Evolutionary conservation across 1,140 invertebrate genomes (phyloP).

Genomic region (Choristoneura fumiferana): DNA sequence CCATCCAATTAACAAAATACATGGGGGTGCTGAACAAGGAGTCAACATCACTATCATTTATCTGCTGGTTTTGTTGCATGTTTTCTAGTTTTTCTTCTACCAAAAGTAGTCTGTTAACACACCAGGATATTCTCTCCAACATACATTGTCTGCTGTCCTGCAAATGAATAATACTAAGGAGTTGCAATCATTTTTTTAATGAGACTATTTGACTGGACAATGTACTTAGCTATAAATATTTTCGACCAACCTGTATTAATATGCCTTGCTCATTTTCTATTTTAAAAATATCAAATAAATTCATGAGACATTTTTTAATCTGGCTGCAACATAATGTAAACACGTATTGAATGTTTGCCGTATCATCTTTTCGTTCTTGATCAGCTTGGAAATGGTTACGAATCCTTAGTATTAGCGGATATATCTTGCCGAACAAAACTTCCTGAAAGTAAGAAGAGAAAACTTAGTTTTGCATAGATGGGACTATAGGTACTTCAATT

Average conservation of each 20-base stretch:
- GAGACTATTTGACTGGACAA: too few relatives aligned
- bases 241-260: slow-evolving; percentile 40
- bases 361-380: slow-evolving; percentile 28
- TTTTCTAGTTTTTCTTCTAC: slow-evolving; percentile 41
- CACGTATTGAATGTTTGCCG: slow-evolving; percentile 43
- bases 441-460: slow-evolving; percentile 34
- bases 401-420: slow-evolving; percentile 46
- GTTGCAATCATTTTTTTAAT: neutral
- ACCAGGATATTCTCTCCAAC: slow-evolving; percentile 59
- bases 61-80: slow-evolving; percentile 12
- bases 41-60: slow-evolving; percentile 37
- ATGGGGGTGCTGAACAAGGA: slow-evolving; percentile 47
- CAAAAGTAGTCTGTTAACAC: slow-evolving; percentile 48
- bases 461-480: slow-evolving; percentile 14
- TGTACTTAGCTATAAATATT: neutral
- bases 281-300: slow-evolving; percentile 55
- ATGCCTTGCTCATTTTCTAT: slow-evolving; percentile 40
- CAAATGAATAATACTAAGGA: slow-evolving; percentile 26
- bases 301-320: slow-evolving; percentile 61
- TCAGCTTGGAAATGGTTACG: slow-evolving; percentile 34
- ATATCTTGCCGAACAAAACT: slow-evolving; percentile 38
- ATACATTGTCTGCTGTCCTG: slow-evolving; percentile 61
- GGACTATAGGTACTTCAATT: too few relatives aligned
- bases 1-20: slow-evolving; percentile 75
- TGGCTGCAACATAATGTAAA: slow-evolving; percentile 63